A percentile compares a stretch with the other conserved stretches of the same genome.
Evolutionary conservation across 2,888 invertebrate genomes (phyloP).

Genomic region (Agonopterix alstromeriana): DNA sequence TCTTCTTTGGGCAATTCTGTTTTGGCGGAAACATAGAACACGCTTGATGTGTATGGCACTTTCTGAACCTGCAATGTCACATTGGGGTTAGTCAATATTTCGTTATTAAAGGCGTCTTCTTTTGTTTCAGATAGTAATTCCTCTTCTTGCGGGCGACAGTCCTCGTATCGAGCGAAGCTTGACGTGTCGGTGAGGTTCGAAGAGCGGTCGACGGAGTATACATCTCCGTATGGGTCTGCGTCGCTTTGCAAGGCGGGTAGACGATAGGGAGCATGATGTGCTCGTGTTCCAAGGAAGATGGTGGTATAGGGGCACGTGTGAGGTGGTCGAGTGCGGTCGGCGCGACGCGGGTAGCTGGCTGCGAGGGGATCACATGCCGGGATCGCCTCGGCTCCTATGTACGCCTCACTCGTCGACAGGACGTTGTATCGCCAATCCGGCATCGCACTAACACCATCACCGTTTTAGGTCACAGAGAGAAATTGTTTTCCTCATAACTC

Average conservation of each 20-base stretch:
- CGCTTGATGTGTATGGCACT: conserved; percentile 64
- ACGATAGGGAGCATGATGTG: conserved; percentile 44
- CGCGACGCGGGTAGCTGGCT: conserved; percentile 72
- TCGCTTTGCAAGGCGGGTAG: conserved; percentile 55
- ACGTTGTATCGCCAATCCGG: conserved; percentile 76
- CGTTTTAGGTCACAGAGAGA: conserved; percentile 29
- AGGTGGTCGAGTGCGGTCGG: conserved; percentile 64
- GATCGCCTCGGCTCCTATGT: conserved; percentile 49
- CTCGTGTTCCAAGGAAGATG: conserved; percentile 55
- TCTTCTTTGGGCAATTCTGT: conserved; percentile 44
- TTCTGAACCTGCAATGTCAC: conserved; percentile 57
- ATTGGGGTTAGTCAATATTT: conserved; percentile 32
- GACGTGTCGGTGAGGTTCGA: conserved; percentile 70
- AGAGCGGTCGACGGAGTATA: conserved; percentile 64
- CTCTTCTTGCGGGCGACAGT: conserved; percentile 53
- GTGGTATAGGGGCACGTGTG: conserved; percentile 71
- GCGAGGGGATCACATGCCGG: conserved; percentile 53
- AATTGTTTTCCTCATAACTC: conserved; percentile 21
- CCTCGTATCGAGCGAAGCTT: conserved; percentile 68
- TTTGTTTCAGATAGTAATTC: conserved; percentile 39
- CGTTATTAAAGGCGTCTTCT: conserved; percentile 28
- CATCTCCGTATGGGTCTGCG: conserved; percentile 60
- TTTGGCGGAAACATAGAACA: conserved; percentile 60
- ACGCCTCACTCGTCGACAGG: conserved; percentile 72
- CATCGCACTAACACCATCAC: conserved; percentile 67